Evolutionary conservation across 1,140 invertebrate genomes (phyloP), one percentile per base, ranked within the genome.

Genomic region (Drosophila baimaii): DNA sequence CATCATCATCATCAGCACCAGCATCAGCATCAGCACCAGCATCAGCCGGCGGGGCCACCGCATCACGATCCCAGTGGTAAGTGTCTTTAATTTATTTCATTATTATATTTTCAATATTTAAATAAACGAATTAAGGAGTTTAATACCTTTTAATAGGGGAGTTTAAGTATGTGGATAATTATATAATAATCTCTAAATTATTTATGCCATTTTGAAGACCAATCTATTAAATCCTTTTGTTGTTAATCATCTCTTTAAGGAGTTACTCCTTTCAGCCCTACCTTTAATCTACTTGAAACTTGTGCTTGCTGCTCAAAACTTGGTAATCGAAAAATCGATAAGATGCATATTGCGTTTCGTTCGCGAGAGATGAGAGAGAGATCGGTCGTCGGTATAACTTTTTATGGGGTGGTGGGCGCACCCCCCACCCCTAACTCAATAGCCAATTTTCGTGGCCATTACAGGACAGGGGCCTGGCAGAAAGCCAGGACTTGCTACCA

Each of bases 51-150:
- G 52, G 41, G 61, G 35, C 70, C 63, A n/a, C 81, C 80, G 8
- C 90, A 90, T 69, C 88, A 91, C 25, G 90, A 91, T 81, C 74
- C 89, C 52, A 91, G 85, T 72, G 90, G 90, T 91, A 65, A 91
- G 84, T 77, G 6, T 49, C 27, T 7, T 7, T 27, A 5, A 10
- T 31, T 49, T 4, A 35, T n/a, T 9, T 29, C 6, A 37, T 37
- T 41, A 15, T 41, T 25, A 12, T 15, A 9, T 23, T 37, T 52
- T 21, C 0, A 25, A 10, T 33, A 3, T 31, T 31, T 23, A 5
- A 33, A n/a, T 1, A 33, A 5, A 1, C 1, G 13, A 4, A 21
- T 12, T 12, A 15, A 19, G 4, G 3, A 12, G 15, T 25, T 25
- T 23, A 9, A 5, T 17, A 13, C 5, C 0, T 39, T 33, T 6